A percentile compares a stretch with the other conserved stretches of the same genome.
phyloP scores from a whole-genome alignment of 2,797 vertebrate species.

The Xenopus petersii region DNA sequence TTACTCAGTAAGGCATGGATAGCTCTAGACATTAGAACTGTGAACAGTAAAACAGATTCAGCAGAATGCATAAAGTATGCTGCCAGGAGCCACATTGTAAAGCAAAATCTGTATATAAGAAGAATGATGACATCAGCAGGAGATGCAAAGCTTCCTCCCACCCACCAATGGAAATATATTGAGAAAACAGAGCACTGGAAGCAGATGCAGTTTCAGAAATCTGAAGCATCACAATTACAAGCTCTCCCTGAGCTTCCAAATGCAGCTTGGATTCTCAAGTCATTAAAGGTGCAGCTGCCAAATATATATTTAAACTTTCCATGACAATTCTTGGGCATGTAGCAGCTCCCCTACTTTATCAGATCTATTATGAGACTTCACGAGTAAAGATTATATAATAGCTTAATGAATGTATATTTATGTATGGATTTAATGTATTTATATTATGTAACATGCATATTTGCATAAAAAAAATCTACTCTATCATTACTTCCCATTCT shows the following conservation, averaged over 20 bases:
- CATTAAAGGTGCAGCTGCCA: conserved; percentile 52
- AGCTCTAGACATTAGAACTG: neutral
- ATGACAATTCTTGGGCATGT: neutral
- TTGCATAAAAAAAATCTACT: no score
- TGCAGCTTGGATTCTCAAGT: conserved; percentile 54
- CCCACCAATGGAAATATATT: conserved; percentile 51
- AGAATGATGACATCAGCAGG: conserved; percentile 57
- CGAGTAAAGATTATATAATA: no score
- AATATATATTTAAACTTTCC: neutral
- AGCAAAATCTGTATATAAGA: conserved; percentile 65
- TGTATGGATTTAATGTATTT: no score
- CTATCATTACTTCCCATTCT: no score
- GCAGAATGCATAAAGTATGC: conserved; percentile 63
- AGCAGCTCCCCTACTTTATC: neutral
- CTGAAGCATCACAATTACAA: conserved; percentile 53
- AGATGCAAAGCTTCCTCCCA: conserved; percentile 50
- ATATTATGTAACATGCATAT: no score
- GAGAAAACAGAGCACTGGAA: conserved; percentile 41
- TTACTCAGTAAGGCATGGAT: neutral
- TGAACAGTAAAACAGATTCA: conserved; percentile 51
- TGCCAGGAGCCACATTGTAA: conserved; percentile 61
- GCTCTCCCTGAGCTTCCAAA: conserved; percentile 55
- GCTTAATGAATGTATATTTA: no score
- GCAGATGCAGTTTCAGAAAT: conserved; percentile 57
- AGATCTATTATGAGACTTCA: no score